Conservation (phyloP, 2,797 vertebrate genomes). For the Ctenopoma multispine region DNA sequence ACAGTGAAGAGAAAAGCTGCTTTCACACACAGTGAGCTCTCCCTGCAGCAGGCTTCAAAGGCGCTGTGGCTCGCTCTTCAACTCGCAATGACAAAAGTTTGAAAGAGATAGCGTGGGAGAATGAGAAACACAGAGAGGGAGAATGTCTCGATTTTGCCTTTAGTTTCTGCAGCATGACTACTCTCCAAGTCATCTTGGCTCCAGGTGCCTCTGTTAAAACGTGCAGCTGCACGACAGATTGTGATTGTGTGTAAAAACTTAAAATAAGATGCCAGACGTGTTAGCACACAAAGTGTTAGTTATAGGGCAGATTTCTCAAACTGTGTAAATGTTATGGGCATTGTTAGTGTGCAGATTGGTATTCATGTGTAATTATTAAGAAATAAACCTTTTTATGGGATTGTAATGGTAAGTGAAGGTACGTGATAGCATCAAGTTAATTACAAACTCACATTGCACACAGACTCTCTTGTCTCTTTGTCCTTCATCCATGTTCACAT, state of each 20-base stretch:
- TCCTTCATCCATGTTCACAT: too few species aligned
- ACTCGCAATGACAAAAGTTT: constrained; percentile 50
- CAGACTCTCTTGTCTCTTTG: too few species aligned
- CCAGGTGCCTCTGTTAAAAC: not conserved
- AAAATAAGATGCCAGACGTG: not conserved
- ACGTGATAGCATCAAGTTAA: too few species aligned
- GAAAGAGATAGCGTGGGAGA: constrained; percentile 58
- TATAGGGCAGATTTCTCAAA: too few species aligned
- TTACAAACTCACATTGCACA: too few species aligned
- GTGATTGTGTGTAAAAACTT: not conserved
- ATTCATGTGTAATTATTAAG: not conserved
- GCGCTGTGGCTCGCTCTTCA: constrained; percentile 11
- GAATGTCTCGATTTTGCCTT: constrained; percentile 42
- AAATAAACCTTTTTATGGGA: not conserved
- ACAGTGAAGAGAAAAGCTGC: constrained; percentile 43
- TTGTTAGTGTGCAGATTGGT: not conserved
- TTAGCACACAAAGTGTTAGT: not conserved
- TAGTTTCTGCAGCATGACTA: constrained; percentile 1
- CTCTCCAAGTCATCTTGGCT: not conserved
- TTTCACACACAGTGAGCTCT: constrained; percentile 16
- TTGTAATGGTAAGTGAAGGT: not conserved
- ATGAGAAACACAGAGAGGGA: constrained; percentile 32
- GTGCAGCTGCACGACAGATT: not conserved
- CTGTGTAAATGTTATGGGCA: too few species aligned
- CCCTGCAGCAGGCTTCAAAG: constrained; percentile 59